These are phyloP conservation scores for Onychomys torridus DNA, from an alignment of 2,797 vertebrate genomes.

Conservation along the genomic window DNA sequence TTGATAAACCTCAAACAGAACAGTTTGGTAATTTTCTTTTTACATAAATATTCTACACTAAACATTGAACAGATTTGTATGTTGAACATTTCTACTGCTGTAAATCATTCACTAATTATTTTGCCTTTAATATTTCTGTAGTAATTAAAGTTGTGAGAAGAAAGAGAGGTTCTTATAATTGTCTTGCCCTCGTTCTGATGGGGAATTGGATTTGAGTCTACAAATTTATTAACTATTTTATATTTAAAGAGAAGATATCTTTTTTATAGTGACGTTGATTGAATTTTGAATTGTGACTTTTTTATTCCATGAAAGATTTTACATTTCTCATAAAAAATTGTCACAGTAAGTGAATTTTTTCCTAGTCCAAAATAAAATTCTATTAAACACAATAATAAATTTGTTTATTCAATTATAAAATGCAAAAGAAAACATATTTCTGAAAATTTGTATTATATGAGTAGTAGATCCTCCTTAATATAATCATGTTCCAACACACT, in stretches of 20 bases:
- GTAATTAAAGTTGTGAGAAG: not conserved
- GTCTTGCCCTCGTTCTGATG: not conserved
- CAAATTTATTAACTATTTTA: not conserved
- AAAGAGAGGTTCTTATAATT: not conserved
- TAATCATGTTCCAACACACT: not conserved
- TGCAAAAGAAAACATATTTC: not conserved
- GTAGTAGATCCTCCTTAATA: not conserved
- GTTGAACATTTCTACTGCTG: not conserved
- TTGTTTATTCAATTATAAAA: not conserved
- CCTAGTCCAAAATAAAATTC: not conserved
- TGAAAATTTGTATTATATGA: slow-evolving; percentile 6
- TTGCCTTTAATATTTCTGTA: not conserved
- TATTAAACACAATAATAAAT: not conserved
- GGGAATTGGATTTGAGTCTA: slow-evolving; percentile 44
- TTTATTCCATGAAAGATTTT: not conserved
- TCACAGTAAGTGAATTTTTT: not conserved
- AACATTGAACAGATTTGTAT: not conserved
- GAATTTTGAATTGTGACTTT: not conserved
- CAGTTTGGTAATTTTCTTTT: not conserved
- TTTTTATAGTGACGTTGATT: not conserved
- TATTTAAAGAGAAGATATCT: not conserved
- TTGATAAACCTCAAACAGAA: not conserved
- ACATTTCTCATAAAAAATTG: not conserved
- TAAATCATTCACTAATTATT: not conserved
- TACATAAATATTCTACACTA: not conserved